Evolutionary conservation across 1,140 invertebrate genomes (phyloP), one percentile per base, ranked within the genome.

Genomic region (Dermatophagoides farinae): DNA sequence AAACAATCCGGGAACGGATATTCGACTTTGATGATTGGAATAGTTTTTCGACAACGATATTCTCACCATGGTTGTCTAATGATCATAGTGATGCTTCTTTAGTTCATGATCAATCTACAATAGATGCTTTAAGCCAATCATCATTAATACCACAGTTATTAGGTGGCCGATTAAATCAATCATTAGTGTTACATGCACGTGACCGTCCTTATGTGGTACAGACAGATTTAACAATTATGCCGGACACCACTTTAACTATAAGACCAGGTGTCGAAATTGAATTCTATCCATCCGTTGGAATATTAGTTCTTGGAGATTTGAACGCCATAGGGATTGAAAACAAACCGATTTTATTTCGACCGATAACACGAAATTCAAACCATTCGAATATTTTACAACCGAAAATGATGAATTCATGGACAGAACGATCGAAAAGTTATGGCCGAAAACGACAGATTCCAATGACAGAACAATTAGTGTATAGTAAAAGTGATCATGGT

Each of bases 21-120:
- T 98, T 99, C 71, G 96, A 98, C 75, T 97, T 98, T 75, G 91
- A 99, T 71, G 93, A 97, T 69, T 97, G 95, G 95, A 99, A 98
- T 70, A 89, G 90, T 73, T 92, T 91, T 71, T 90, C 91, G 0
- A 80, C 92, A 41, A 91, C 90, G 0, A 77, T 82, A 20, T 98
- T 85, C 71, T 77, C 80, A 61, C 93, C 92, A 0, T 98, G 82
- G 71, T 76, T 96, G n/a, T 65, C 68, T 8, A 62, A 61, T 12
- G 63, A 69, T 22, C 67, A 69, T 63, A 67, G 71, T 46, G 64
- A 68, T 55, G 66, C 68, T 46, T 67, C 14, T 46, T 65, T 50
- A 59, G 50, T 62, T 16, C 25, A 38, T 25, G 53, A 55, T 18
- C 53, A 55, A 55, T 37, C 53, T 11, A 9, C 11, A 4, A 25